A percentile compares a stretch with the other conserved stretches of the same genome.
Evolutionary conservation across 2,797 vertebrate species (phyloP).

Genomic region (Danio tinwini): DNA sequence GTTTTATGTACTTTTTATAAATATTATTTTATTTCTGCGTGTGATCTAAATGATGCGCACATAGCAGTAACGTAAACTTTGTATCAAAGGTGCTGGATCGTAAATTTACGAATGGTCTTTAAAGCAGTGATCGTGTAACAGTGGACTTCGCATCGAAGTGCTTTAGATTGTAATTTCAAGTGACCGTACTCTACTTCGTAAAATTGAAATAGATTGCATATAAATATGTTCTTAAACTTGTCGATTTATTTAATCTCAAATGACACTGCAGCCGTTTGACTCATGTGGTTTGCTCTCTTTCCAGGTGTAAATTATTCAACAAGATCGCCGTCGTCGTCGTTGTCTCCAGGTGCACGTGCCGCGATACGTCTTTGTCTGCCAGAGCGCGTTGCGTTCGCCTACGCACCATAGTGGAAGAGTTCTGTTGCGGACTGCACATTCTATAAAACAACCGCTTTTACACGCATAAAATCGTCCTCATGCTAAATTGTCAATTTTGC

Average conservation of each 20-base stretch:
- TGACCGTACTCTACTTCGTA: slow-evolving; percentile 28
- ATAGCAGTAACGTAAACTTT: slow-evolving; percentile 34
- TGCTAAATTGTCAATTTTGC: slow-evolving; percentile 59
- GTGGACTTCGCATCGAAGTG: slow-evolving; percentile 42
- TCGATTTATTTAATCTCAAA: slow-evolving; percentile 43
- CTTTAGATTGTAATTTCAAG: slow-evolving; percentile 11
- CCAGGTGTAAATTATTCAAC: slow-evolving; percentile 86
- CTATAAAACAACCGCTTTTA: slow-evolving; percentile 74
- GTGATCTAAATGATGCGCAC: slow-evolving; percentile 20
- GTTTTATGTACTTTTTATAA: background rate
- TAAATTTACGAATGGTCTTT: slow-evolving; percentile 7
- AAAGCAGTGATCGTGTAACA: background rate
- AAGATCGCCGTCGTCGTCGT: slow-evolving; percentile 81
- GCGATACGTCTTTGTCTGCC: slow-evolving; percentile 78
- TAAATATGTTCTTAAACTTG: slow-evolving; percentile 56
- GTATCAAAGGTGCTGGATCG: slow-evolving; percentile 31
- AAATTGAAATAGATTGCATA: background rate
- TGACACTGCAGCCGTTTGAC: slow-evolving; percentile 68
- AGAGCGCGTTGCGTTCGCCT: slow-evolving; percentile 81
- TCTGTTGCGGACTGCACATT: slow-evolving; percentile 73
- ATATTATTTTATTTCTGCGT: slow-evolving; percentile 1
- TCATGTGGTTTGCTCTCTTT: slow-evolving; percentile 82
- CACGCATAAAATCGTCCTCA: slow-evolving; percentile 64
- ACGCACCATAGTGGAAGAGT: slow-evolving; percentile 77
- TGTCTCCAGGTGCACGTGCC: slow-evolving; percentile 79